phyloP scores from a whole-genome alignment of 2,888 invertebrate species.

The Euplagia quadripunctaria region DNA sequence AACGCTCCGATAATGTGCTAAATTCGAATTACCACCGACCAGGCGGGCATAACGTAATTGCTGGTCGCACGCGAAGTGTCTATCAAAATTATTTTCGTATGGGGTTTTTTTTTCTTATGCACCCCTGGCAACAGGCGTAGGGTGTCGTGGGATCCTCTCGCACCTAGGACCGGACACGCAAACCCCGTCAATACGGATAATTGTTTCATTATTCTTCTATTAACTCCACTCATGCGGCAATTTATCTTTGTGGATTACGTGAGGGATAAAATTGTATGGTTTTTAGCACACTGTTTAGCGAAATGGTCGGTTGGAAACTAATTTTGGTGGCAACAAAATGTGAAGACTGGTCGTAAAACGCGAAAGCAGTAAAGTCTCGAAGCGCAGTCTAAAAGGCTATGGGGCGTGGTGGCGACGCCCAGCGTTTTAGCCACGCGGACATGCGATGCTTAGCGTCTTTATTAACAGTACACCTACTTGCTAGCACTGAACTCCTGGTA shows the following conservation, averaged over 20 bases:
- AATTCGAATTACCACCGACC: slow-evolving; percentile 75
- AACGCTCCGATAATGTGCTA: slow-evolving; percentile 84
- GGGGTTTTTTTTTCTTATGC: slow-evolving; percentile 76
- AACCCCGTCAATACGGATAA: slow-evolving; percentile 80
- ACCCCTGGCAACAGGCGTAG: slow-evolving; percentile 65
- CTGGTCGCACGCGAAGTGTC: slow-evolving; percentile 84
- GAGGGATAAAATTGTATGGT: slow-evolving; percentile 52
- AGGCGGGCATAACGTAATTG: slow-evolving; percentile 75
- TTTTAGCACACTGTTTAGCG: slow-evolving; percentile 55
- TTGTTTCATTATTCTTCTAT: slow-evolving; percentile 87
- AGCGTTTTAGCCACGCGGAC: slow-evolving; percentile 76
- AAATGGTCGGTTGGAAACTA: slow-evolving; percentile 51
- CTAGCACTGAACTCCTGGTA: slow-evolving; percentile 59
- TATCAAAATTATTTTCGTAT: slow-evolving; percentile 85
- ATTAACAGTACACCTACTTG: slow-evolving; percentile 72
- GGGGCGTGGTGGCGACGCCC: slow-evolving; percentile 81
- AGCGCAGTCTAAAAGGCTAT: slow-evolving; percentile 69
- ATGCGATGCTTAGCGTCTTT: slow-evolving; percentile 73
- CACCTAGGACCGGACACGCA: slow-evolving; percentile 72
- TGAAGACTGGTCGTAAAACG: slow-evolving; percentile 72
- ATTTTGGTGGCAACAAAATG: slow-evolving; percentile 74
- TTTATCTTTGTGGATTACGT: slow-evolving; percentile 66
- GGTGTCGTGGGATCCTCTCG: slow-evolving; percentile 69
- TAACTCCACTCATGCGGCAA: slow-evolving; percentile 80
- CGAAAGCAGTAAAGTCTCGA: slow-evolving; percentile 70